A percentile compares a stretch with the other conserved stretches of the same genome.
Conservation (phyloP, 2,797 vertebrate genomes). For the Bradypodion pumilum region DNA sequence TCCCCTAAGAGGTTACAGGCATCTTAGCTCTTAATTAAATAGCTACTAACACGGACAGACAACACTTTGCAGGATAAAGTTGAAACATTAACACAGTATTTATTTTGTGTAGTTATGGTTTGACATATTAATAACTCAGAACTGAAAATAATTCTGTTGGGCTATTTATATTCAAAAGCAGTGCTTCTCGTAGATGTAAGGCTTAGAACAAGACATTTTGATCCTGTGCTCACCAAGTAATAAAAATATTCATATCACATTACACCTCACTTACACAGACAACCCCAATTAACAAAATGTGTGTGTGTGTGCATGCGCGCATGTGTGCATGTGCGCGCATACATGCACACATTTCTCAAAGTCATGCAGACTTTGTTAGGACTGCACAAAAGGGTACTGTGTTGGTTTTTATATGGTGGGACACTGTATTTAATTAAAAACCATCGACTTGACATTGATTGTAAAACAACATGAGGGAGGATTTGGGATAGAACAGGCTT, state of each 20-base stretch:
- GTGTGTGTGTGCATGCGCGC: no score
- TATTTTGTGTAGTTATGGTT: not conserved
- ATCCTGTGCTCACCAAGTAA: not conserved
- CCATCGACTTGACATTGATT: slow-evolving; percentile 15
- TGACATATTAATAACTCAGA: not conserved
- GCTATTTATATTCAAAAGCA: slow-evolving; percentile 19
- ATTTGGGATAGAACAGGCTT: slow-evolving; percentile 59
- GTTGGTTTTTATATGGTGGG: slow-evolving; percentile 22
- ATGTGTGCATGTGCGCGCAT: no score
- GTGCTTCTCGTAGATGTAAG: not conserved
- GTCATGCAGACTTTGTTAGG: not conserved
- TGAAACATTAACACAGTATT: not conserved
- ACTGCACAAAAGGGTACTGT: slow-evolving; percentile 13
- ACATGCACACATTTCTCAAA: no score
- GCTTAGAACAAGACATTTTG: slow-evolving; percentile 1
- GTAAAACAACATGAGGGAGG: no score
- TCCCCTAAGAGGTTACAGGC: not conserved
- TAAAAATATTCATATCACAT: not conserved
- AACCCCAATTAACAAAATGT: no score
- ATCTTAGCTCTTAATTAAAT: slow-evolving; percentile 23
- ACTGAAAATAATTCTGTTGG: fast-evolving
- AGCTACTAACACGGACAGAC: not conserved
- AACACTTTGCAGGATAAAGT: not conserved
- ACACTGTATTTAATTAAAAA: slow-evolving; percentile 55
- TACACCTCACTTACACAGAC: not conserved